A percentile compares a stretch with the other conserved stretches of the same genome.
Evolutionary conservation across 2,888 invertebrate species (phyloP).

Genomic region (Tetragnatha montana): DNA sequence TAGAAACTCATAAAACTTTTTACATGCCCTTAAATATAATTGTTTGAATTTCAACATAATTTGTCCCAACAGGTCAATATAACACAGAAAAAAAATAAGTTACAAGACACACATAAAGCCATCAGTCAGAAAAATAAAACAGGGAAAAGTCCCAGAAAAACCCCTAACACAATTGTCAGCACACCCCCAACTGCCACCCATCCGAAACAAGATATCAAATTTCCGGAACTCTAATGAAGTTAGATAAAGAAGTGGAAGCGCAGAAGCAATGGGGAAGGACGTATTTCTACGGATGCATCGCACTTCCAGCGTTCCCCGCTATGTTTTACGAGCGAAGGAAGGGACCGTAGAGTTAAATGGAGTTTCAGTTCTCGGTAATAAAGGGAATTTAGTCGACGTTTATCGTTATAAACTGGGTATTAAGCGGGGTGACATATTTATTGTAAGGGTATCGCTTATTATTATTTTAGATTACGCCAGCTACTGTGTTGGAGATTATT

Average conservation of each 20-base stretch:
- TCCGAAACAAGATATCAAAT: slow-evolving; percentile 37
- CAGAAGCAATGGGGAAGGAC: neutral
- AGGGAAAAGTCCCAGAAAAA: too few species aligned
- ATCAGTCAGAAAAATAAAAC: too few species aligned
- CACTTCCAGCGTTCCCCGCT: neutral
- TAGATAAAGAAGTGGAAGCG: slow-evolving; percentile 38
- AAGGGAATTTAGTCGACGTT: slow-evolving; percentile 1
- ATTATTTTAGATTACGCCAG: neutral
- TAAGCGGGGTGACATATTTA: neutral
- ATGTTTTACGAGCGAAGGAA: neutral
- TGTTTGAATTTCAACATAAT: too few species aligned
- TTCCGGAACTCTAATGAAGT: slow-evolving; percentile 56
- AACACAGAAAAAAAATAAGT: too few species aligned
- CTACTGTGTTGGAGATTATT: neutral
- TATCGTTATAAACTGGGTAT: neutral
- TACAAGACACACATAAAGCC: too few species aligned
- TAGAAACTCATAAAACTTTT: too few species aligned
- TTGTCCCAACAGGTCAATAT: too few species aligned
- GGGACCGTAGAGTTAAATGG: neutral
- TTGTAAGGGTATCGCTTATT: neutral
- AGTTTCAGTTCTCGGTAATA: slow-evolving; percentile 9
- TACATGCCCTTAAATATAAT: too few species aligned
- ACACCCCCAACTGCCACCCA: too few species aligned
- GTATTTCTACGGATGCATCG: neutral
- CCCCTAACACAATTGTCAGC: too few species aligned